Evolutionary conservation across 1,140 invertebrate species (phyloP).

Genomic region (Rhynchophorus ferrugineus): DNA sequence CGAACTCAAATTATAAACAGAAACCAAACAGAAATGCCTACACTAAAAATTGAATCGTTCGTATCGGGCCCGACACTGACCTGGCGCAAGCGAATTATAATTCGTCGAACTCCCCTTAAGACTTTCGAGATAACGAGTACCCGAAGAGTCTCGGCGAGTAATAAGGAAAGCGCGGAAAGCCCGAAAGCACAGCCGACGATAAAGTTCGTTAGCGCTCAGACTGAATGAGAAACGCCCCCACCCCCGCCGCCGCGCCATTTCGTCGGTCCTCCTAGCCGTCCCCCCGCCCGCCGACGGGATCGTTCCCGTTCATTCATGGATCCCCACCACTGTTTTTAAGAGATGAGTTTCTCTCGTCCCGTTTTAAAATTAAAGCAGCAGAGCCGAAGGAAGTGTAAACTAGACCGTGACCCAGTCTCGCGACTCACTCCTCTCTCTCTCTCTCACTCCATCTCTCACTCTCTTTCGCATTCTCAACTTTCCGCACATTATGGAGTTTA

Average conservation of each 20-base stretch:
- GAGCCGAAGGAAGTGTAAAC: constrained; percentile 20
- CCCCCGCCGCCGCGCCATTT: background rate
- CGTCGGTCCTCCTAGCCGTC: background rate
- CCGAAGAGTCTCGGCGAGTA: background rate
- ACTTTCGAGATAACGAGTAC: constrained; percentile 3
- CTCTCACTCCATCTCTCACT: background rate
- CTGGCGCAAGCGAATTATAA: constrained; percentile 11
- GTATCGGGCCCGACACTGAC: constrained; percentile 5
- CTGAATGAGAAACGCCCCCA: constrained; percentile 9
- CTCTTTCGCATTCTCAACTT: constrained; percentile 10
- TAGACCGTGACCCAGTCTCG: constrained; percentile 21
- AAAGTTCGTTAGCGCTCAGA: constrained; percentile 17
- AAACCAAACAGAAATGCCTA: no score
- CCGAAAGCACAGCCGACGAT: constrained; percentile 15
- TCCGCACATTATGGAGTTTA: constrained; percentile 18
- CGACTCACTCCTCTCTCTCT: constrained; percentile 10
- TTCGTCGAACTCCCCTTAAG: background rate
- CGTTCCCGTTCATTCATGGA: constrained; percentile 12
- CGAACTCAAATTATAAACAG: no score
- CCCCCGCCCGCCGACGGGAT: background rate
- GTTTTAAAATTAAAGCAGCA: constrained; percentile 22
- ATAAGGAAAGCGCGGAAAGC: constrained; percentile 16
- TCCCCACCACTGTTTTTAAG: constrained; percentile 19
- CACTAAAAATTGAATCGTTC: no score
- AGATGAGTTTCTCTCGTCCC: constrained; percentile 19